These are phyloP conservation scores for Dasysyrphus tricinctus DNA, from an alignment of 2,888 invertebrate species.

Conservation along the genomic window DNA sequence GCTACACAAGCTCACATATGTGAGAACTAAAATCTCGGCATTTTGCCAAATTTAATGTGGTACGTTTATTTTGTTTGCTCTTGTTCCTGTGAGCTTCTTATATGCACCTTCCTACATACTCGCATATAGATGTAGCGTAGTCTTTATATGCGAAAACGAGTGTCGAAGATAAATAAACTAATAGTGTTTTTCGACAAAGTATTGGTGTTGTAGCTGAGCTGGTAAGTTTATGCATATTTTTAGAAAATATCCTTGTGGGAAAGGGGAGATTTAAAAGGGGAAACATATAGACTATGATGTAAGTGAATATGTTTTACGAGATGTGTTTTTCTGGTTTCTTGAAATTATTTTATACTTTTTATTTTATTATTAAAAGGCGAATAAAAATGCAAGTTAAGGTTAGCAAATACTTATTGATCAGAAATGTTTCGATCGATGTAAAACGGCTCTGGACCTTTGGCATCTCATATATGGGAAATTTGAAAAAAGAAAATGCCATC, in stretches of 20 bases:
- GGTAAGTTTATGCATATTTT: slow-evolving; percentile 28
- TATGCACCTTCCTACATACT: neutral
- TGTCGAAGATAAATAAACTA: slow-evolving; percentile 63
- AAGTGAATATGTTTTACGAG: slow-evolving; percentile 3
- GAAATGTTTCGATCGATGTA: too few relatives aligned
- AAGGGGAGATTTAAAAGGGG: neutral
- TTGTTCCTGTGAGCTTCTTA: slow-evolving; percentile 37
- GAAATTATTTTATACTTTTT: neutral
- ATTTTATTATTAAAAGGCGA: neutral
- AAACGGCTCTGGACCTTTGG: too few relatives aligned
- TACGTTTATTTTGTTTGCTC: slow-evolving; percentile 63
- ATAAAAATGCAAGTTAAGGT: neutral
- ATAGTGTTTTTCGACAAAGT: slow-evolving; percentile 20
- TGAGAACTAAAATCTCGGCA: slow-evolving; percentile 64
- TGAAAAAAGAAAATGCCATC: too few relatives aligned
- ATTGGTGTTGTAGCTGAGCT: slow-evolving; percentile 14
- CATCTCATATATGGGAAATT: too few relatives aligned
- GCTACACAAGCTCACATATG: neutral
- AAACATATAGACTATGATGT: slow-evolving; percentile 14
- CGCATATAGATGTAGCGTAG: too few relatives aligned
- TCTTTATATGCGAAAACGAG: slow-evolving; percentile 31
- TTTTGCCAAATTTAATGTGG: slow-evolving; percentile 68
- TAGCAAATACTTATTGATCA: too few relatives aligned
- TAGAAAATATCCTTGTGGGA: slow-evolving; percentile 31
- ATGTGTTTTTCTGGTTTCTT: neutral